Evolutionary conservation across 1,140 invertebrate species (phyloP), one percentile per base, ranked within the genome.

Genomic region (Drosophila nebulosa): DNA sequence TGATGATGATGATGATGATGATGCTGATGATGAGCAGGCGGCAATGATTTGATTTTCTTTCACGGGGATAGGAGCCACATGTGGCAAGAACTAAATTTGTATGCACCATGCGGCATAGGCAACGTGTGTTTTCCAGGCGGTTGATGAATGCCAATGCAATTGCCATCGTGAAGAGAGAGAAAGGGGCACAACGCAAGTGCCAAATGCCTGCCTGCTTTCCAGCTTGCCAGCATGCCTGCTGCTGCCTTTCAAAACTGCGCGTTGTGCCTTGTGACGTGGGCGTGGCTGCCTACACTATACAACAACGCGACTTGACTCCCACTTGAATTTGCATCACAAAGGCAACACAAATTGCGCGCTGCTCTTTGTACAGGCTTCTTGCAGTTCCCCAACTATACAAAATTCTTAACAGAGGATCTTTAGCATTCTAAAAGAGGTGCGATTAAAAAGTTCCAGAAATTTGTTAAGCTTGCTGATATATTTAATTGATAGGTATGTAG

Each of bases 311-410:
- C 83, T 88, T 74, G 83, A 83, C 83, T 88, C 83, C 83, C 84
- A 88, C 83, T 88, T 89, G 83, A 83, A 88, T 88, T 88, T 88
- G 79, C 83, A 88, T 88, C 61, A 88, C 83, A 88, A 88, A 88
- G 78, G 83, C 83, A 74, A 64, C 83, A 88, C 84, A 88, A 88
- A 88, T 88, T 88, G 83, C 78, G 51, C 64, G 72, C 75, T 88
- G 84, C 79, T 88, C 84, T 89, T 89, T 88, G 78, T 88, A 64
- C 81, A 75, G 46, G 59, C 65, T 61, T 61, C 56, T 52, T 57
- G 52, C 67, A 78, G 74, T 58, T 67, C 52, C 73, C 69, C n/a
- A n/a, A n/a, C n/a, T 18, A 46, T 60, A 63, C 27, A 86, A 77
- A 50, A 39, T 78, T 78, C 72, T 79, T 42, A 22, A 39, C 50